A percentile compares a stretch with the other conserved stretches of the same genome.
These are phyloP conservation scores for Pandemis heparana DNA, from an alignment of 2,888 invertebrate species.

Conservation along the genomic window DNA sequence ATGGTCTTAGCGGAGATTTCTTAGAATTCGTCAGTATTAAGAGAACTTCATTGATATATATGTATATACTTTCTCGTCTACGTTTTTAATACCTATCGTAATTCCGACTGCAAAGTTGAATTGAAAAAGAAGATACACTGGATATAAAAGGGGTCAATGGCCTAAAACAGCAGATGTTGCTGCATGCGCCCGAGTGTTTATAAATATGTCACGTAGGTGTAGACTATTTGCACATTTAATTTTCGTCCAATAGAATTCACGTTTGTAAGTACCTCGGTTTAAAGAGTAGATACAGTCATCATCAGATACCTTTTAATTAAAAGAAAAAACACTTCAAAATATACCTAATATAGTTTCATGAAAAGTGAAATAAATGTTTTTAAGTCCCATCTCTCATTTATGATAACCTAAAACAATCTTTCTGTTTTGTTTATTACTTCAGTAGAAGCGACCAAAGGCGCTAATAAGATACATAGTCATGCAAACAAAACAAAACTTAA, in stretches of 20 bases:
- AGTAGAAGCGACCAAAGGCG: too few relatives aligned
- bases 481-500: too few relatives aligned
- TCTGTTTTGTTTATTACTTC: too few relatives aligned
- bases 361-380: too few relatives aligned
- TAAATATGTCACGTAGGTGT: background rate
- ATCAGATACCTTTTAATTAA: background rate
- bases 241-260: background rate
- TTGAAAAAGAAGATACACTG: background rate
- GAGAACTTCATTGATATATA: too few relatives aligned
- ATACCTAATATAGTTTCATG: too few relatives aligned
- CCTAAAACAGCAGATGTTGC: background rate
- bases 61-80: background rate
- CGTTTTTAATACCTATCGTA: background rate
- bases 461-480: too few relatives aligned
- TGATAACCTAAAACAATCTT: too few relatives aligned
- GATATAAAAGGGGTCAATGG: conserved; percentile 1
- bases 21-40: too few relatives aligned
- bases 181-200: background rate
- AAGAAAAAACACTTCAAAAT: too few relatives aligned
- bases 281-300: background rate
- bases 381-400: too few relatives aligned
- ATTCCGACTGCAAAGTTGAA: background rate
- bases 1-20: too few relatives aligned
- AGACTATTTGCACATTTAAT: conserved; percentile 4
- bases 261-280: background rate